Base-by-base conservation (phyloP, 2,113 vertebrate genomes). In the Panthera leo region DNA sequence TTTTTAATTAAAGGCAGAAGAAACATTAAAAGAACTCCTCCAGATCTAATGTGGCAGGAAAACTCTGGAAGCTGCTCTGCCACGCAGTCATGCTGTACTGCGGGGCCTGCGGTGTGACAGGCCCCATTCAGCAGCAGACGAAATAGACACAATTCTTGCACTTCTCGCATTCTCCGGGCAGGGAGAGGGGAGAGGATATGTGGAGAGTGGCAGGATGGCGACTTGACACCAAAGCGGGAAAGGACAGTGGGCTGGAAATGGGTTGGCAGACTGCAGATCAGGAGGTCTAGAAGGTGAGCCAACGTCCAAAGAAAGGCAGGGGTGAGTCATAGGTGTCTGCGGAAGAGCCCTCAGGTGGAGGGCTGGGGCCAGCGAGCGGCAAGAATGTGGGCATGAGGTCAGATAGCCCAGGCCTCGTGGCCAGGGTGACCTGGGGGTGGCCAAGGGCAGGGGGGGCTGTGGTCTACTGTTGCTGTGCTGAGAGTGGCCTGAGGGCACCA, bases 1-100 rank as follows among this genome's bases (percentile, higher is more conserved):
- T 42, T 36, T 93, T 87, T n/a, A 36, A 75, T 80, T 76, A 65
- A 92, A 92, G 15, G 31, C 86, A 75, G 9, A 82, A n/a, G 65
- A 67, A 83, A 79, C 34, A 96, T n/a, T 71, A 27, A 86, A 48
- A 90, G 27, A 82, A 16, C 15, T 67, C 45, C 51, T 84, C 34
- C 16, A 86, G 31, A 87, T 71, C 39, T 86, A 71, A 87, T 53
- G 27, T 83, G 51, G 48, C 36, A 80, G 76, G 18, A 67, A 87
- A 39, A 75, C 82, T 31, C 11, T 65, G 45, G 80, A 86, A 71
- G 76, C 42, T 34, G 0, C 63, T 58, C 31, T 12, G n/a, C 51
- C 29, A 48, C 4, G 13, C 61, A 39, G 11, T 73, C 23, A 7
- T 19, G 7, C 75, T 25, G 39, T 27, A 48, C 4, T 8, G 10